Evolutionary conservation across 2,888 invertebrate genomes (phyloP), one percentile per base, ranked within the genome.

Genomic region (Melinopterus prodromus): DNA sequence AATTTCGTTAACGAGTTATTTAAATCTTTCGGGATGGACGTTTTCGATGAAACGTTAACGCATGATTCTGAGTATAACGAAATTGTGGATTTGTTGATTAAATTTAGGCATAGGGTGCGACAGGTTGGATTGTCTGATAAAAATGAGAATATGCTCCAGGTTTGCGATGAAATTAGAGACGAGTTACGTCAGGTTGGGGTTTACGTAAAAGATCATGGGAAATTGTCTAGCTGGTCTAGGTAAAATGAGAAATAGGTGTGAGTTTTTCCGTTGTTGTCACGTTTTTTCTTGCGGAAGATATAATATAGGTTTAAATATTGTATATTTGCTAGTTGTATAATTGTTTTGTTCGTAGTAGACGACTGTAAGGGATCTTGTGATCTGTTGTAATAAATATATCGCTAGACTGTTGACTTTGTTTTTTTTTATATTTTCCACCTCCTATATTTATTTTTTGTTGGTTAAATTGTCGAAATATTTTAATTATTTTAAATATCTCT

Each of bases 91-190:
- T 91, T 92, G 78, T 89, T 95, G 71, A 91, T 94, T 0, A 90
- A 92, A 78, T 93, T 95, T 82, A 90, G 95, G 79, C 90, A 90
- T 83, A 89, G 89, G 26, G 91, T 95, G 6, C 90, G 95, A 84
- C 86, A 87, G n/a, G 89, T 91, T 86, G 94, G 93, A 5, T 85
- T 93, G 36, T 84, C 86, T 14, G 88, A 85, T 0, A 94, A 94
- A 86, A 92, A 94, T 87, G 89, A 90, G 53, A 90, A 92, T 71
- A 85, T 95, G 26, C 89, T 95, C 79, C 88, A 86, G 81, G 91
- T 93, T 16, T 95, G 95, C 89, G 96, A 96, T 88, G 87, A 91
- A 81, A 91, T 93, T 6, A 91, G 96, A 81, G 90, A 92, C 85
- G 90, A 92, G 86, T 90, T 95, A 85, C 91, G 91, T 83, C 89